Evolutionary conservation across 2,113 vertebrate species (phyloP).

Genomic region (Tricholaema leucomelas): DNA sequence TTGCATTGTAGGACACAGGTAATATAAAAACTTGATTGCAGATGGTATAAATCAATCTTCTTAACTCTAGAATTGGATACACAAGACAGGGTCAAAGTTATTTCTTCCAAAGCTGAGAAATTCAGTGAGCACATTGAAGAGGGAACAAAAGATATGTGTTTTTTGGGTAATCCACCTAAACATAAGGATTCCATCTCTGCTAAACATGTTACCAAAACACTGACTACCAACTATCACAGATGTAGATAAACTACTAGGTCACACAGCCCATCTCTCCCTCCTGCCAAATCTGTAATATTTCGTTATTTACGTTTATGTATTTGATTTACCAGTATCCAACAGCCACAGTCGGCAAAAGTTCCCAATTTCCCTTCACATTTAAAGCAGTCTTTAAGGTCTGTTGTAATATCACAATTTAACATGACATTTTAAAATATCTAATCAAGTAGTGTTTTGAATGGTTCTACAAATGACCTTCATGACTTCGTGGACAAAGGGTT

Average conservation of each 20-base stretch:
- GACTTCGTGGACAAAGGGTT: neutral
- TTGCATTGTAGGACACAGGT: neutral
- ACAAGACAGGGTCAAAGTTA: neutral
- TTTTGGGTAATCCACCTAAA: neutral
- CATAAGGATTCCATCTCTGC: neutral
- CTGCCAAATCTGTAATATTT: neutral
- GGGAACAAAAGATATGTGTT: fast-evolving
- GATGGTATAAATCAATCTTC: neutral
- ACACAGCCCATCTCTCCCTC: neutral
- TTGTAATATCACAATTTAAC: neutral
- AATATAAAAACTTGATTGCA: neutral
- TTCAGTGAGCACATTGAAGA: neutral
- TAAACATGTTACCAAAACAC: neutral
- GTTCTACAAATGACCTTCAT: fast-evolving
- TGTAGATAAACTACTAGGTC: neutral
- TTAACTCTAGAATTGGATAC: neutral
- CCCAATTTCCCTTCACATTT: neutral
- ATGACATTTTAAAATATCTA: neutral
- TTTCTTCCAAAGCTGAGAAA: neutral
- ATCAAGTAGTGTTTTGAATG: neutral
- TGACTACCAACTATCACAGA: neutral
- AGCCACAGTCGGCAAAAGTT: neutral
- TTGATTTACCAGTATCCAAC: neutral
- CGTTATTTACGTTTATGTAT: neutral
- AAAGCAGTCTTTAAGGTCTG: neutral